phyloP scores from a whole-genome alignment of 2,113 vertebrate genomes.

The Cranoglanis bouderius region DNA sequence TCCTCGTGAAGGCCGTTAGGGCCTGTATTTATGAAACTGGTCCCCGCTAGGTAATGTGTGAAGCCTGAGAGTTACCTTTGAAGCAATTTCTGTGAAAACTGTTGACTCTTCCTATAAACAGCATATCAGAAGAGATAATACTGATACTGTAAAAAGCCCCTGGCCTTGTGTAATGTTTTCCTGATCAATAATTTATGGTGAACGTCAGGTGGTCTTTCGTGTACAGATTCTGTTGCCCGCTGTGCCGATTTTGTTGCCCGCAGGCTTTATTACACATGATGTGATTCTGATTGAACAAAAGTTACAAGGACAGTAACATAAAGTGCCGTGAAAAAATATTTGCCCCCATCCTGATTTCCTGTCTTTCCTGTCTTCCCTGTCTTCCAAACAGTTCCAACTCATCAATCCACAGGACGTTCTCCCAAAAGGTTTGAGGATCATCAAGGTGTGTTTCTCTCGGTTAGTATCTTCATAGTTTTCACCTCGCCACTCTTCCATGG shows the following conservation, averaged over 20 bases:
- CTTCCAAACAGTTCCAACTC: too few relatives aligned
- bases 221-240: neutral
- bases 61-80: neutral
- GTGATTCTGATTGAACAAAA: neutral
- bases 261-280: neutral
- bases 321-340: too few relatives aligned
- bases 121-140: neutral
- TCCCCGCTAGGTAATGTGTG: neutral
- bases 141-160: neutral
- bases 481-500: too few relatives aligned
- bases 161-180: neutral
- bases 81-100: neutral
- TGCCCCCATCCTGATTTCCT: too few relatives aligned
- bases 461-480: too few relatives aligned
- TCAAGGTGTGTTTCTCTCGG: too few relatives aligned
- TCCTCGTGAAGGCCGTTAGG: neutral
- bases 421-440: too few relatives aligned
- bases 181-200: neutral
- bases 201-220: neutral
- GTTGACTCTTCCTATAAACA: neutral
- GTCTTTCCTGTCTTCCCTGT: too few relatives aligned
- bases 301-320: neutral
- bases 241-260: neutral
- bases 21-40: neutral
- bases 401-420: too few relatives aligned